Evolutionary conservation across 2,888 invertebrate genomes (phyloP).

Genomic region (Euplagia quadripunctaria): DNA sequence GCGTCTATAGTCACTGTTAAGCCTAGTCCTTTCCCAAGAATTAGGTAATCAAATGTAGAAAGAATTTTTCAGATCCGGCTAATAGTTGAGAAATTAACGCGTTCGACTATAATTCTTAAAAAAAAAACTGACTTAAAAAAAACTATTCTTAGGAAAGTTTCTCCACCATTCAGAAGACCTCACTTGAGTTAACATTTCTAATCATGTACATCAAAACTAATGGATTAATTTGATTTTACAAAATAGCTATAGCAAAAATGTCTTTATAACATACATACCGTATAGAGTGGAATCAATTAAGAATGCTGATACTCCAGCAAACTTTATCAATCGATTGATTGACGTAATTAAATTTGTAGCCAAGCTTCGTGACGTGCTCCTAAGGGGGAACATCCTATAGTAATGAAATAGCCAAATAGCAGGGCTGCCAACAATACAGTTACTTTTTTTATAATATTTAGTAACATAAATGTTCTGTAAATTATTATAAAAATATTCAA

Average conservation of each 20-base stretch:
- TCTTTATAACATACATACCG: constrained; percentile 21
- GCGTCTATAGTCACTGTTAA: too few relatives aligned
- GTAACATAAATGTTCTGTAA: background rate
- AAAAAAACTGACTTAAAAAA: too few relatives aligned
- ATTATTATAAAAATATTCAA: background rate
- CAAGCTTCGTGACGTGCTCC: constrained; percentile 20
- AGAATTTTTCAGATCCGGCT: too few relatives aligned
- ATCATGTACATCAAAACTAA: too few relatives aligned
- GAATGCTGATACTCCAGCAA: constrained; percentile 44
- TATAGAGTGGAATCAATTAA: constrained; percentile 45
- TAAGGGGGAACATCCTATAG: background rate
- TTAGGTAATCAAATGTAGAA: too few relatives aligned
- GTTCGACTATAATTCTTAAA: too few relatives aligned
- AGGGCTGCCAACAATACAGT: background rate
- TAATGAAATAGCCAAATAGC: background rate
- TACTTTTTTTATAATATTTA: background rate
- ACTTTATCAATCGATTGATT: constrained; percentile 55
- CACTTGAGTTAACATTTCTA: too few relatives aligned
- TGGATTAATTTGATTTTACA: constrained; percentile 10
- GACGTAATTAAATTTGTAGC: constrained; percentile 41
- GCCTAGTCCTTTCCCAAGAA: too few relatives aligned
- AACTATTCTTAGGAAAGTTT: too few relatives aligned
- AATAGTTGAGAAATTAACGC: too few relatives aligned
- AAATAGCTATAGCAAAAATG: constrained; percentile 28
- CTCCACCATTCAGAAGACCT: too few relatives aligned